Conservation (phyloP, 2,113 vertebrate genomes). For the Elgaria multicarinata region DNA sequence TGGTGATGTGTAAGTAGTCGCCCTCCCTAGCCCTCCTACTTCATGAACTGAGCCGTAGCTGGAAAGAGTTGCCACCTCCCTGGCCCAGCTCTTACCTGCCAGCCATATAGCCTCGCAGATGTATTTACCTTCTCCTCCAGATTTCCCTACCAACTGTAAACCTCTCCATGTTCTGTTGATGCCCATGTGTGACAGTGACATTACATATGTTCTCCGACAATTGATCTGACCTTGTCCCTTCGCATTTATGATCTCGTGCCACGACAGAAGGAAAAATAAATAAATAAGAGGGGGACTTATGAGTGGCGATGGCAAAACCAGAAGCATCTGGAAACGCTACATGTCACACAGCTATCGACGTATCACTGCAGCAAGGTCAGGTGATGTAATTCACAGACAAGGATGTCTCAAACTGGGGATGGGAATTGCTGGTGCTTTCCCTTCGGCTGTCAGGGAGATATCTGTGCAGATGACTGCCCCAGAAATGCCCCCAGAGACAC, state of each 20-base stretch:
- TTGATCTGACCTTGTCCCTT: conserved; percentile 7
- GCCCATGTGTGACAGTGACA: neutral
- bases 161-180: neutral
- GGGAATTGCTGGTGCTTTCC: conserved; percentile 39
- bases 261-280: conserved; percentile 6
- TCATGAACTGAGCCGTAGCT: neutral
- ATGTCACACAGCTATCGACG: conserved; percentile 61
- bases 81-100: neutral
- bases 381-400: conserved; percentile 61
- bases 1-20: neutral
- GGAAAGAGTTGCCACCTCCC: too few species aligned
- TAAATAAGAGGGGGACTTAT: neutral
- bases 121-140: too few species aligned
- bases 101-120: neutral
- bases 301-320: conserved; percentile 34
- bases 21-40: neutral
- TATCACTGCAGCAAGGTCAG: conserved; percentile 42
- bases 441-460: conserved; percentile 21
- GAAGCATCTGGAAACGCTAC: conserved; percentile 55
- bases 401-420: conserved; percentile 38
- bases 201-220: neutral
- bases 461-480: conserved; percentile 63
- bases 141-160: neutral
- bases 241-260: neutral
- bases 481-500: conserved; percentile 47